A percentile compares a stretch with the other conserved stretches of the same genome.
Evolutionary conservation across 2,113 vertebrate genomes (phyloP).

Genomic region (Maccullochella peelii): DNA sequence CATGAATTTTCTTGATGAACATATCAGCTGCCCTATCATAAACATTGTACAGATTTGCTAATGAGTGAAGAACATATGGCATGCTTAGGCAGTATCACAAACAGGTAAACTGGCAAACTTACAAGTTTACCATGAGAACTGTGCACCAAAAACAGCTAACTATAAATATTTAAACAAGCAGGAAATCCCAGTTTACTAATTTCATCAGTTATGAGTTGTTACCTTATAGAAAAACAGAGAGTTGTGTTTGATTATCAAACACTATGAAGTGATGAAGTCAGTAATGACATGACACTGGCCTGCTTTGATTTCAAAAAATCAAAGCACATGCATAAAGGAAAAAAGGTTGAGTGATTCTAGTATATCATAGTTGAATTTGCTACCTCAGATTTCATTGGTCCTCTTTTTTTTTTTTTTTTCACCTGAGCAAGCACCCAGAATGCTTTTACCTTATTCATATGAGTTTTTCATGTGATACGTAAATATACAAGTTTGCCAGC

Average conservation of each 20-base stretch:
- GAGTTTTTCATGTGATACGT: slow-evolving; percentile 28
- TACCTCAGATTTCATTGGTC: slow-evolving; percentile 79
- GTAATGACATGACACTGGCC: background rate
- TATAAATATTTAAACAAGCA: background rate
- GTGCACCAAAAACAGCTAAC: slow-evolving; percentile 15
- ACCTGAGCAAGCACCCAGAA: slow-evolving; percentile 55
- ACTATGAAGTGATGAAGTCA: background rate
- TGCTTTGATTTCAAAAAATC: slow-evolving; percentile 34
- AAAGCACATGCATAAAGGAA: background rate
- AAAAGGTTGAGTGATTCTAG: slow-evolving; percentile 17
- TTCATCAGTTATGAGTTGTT: slow-evolving; percentile 3
- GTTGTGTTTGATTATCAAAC: background rate
- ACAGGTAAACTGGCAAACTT: slow-evolving; percentile 78
- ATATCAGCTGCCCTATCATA: slow-evolving; percentile 80
- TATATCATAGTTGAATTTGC: slow-evolving; percentile 72
- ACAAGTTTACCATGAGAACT: slow-evolving; percentile 21
- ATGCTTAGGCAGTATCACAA: slow-evolving; percentile 41
- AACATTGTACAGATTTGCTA: slow-evolving; percentile 69
- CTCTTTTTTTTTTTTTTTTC: slow-evolving; percentile 12
- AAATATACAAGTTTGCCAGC: slow-evolving; percentile 73
- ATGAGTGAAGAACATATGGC: slow-evolving; percentile 40
- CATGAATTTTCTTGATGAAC: slow-evolving; percentile 80
- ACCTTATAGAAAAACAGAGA: background rate
- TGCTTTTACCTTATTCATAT: slow-evolving; percentile 63
- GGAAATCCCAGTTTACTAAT: slow-evolving; percentile 6